Percentiles rank a stretch among this genome's conserved stretches.
phyloP scores from a whole-genome alignment of 2,113 vertebrate genomes.

The Hippotragus niger region DNA sequence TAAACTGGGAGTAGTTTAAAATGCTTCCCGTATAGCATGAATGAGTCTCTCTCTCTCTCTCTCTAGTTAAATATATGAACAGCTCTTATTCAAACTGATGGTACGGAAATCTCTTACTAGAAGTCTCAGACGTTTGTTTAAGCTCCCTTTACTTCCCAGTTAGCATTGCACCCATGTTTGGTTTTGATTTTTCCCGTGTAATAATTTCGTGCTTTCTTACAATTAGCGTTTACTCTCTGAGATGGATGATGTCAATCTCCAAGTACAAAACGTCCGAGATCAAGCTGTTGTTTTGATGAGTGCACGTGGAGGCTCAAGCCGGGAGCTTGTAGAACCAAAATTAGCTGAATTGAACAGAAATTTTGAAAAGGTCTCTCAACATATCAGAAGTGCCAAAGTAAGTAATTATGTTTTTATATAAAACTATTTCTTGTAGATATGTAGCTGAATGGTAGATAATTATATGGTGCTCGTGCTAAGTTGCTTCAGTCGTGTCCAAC shows the following conservation, averaged over 20 bases:
- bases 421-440: not conserved
- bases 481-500: not conserved
- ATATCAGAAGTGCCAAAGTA: constrained; percentile 92
- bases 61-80: not conserved
- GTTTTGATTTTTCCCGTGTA: not conserved
- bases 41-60: not conserved
- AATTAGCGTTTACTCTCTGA: constrained; percentile 89
- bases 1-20: not conserved
- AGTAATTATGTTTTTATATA: constrained; percentile 45
- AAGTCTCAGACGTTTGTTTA: not conserved
- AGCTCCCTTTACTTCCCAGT: not conserved
- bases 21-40: not conserved
- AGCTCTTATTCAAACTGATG: not conserved
- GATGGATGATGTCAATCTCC: constrained; percentile 87
- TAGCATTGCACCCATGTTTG: not conserved
- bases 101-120: not conserved
- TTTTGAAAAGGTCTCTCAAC: constrained; percentile 96
- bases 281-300: constrained; percentile 92
- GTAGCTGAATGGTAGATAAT: not conserved
- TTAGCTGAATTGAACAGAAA: constrained; percentile 93
- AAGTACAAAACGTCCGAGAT: constrained; percentile 91
- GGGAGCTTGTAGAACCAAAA: constrained; percentile 94
- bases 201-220: not conserved
- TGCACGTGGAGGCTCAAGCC: constrained; percentile 87
- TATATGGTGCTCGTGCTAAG: not conserved